These are phyloP conservation scores for Achatina immaculata DNA, from an alignment of 1,140 invertebrate species.

Conservation along the genomic window DNA sequence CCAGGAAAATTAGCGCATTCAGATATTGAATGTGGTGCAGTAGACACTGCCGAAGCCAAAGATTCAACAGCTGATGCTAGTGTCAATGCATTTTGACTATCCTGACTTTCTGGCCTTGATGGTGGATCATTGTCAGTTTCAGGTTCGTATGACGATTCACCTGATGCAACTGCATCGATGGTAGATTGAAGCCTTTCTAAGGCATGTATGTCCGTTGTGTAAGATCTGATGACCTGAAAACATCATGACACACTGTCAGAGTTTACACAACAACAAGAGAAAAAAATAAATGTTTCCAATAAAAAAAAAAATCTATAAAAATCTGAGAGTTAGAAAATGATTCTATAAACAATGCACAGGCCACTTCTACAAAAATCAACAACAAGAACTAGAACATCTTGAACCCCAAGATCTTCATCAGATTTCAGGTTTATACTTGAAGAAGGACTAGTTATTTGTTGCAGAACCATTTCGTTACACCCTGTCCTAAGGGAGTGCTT, in stretches of 20 bases:
- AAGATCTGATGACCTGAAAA: constrained; percentile 32
- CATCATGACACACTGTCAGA: too few relatives aligned
- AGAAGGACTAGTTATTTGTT: too few relatives aligned
- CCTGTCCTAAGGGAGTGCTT: too few relatives aligned
- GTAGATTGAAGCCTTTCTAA: constrained; percentile 36
- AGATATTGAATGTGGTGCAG: neutral
- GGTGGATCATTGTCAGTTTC: constrained; percentile 11
- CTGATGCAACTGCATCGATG: constrained; percentile 37
- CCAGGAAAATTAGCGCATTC: neutral
- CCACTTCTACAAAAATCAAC: too few relatives aligned
- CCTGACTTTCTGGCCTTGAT: constrained; percentile 1
- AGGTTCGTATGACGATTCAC: constrained; percentile 24
- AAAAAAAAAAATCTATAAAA: too few relatives aligned
- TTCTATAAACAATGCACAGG: too few relatives aligned
- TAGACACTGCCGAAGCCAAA: neutral
- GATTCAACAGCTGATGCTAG: neutral
- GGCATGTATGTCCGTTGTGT: constrained; percentile 37
- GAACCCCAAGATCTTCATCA: too few relatives aligned
- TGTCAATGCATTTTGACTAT: constrained; percentile 16
- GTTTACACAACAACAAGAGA: neutral
- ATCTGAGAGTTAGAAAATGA: too few relatives aligned
- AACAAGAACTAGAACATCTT: too few relatives aligned
- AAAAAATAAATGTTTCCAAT: neutral
- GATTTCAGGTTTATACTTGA: too few relatives aligned
- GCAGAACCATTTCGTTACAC: too few relatives aligned